Conservation (phyloP, 2,113 vertebrate species). For the Zosterops lateralis region DNA sequence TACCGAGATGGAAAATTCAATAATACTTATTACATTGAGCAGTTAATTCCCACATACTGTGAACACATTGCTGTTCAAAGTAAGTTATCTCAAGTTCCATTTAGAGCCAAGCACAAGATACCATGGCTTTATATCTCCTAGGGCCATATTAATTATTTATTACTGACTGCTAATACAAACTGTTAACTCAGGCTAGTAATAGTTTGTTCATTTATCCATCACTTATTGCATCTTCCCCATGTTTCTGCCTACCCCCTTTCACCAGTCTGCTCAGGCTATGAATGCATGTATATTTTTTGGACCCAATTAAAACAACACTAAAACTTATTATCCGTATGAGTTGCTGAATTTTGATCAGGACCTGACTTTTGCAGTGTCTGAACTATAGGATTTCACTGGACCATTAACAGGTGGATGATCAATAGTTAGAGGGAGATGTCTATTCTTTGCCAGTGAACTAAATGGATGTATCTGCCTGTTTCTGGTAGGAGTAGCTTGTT, state of each 20-base stretch:
- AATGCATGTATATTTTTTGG: background rate
- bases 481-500: background rate
- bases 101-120: conserved; percentile 68
- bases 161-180: conserved; percentile 68
- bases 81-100: conserved; percentile 74
- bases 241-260: background rate
- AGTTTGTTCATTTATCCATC: conserved; percentile 37
- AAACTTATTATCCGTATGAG: background rate
- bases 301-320: background rate
- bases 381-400: background rate
- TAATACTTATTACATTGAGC: conserved; percentile 76
- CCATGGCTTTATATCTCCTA: conserved; percentile 68
- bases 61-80: conserved; percentile 78
- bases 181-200: conserved; percentile 65
- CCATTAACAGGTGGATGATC: background rate
- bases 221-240: background rate
- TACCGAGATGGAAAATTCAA: conserved; percentile 70
- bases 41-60: conserved; percentile 83
- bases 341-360: background rate
- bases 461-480: background rate
- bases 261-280: background rate
- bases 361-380: background rate
- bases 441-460: background rate
- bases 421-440: background rate
- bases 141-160: conserved; percentile 79